Conservation (phyloP, 2,888 invertebrate species). For the Siphlonurus alternatus region DNA sequence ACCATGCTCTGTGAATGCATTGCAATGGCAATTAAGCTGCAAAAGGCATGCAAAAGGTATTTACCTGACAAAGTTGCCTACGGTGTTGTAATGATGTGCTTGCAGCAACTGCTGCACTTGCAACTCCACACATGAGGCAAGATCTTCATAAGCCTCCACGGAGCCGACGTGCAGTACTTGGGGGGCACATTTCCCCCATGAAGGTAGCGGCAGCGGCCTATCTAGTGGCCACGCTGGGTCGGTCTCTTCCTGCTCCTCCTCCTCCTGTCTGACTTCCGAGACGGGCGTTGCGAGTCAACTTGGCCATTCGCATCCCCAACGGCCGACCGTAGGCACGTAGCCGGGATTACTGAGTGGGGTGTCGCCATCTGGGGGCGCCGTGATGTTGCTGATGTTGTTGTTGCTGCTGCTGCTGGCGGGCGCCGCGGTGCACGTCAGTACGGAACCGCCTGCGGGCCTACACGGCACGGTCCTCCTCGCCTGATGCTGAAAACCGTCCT, state of each 20-base stretch:
- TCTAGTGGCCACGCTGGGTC: conserved; percentile 45
- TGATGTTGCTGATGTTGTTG: background rate
- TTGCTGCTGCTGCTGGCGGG: background rate
- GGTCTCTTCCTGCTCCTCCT: conserved; percentile 24
- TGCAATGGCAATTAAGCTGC: too few relatives aligned
- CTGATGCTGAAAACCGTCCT: background rate
- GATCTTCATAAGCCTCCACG: conserved; percentile 54
- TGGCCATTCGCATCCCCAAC: conserved; percentile 91
- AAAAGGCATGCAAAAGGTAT: too few relatives aligned
- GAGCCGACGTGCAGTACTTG: conserved; percentile 30
- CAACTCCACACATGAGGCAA: conserved; percentile 62
- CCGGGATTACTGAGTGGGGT: conserved; percentile 21
- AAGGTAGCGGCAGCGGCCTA: conserved; percentile 57
- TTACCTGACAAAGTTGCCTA: conserved; percentile 60
- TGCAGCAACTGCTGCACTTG: conserved; percentile 63
- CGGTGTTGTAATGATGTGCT: conserved; percentile 76
- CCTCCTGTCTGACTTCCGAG: conserved; percentile 12
- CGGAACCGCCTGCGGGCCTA: background rate
- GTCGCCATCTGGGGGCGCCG: conserved; percentile 6
- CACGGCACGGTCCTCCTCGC: background rate
- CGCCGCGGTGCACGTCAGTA: background rate
- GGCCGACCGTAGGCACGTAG: conserved; percentile 65
- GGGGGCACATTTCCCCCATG: conserved; percentile 36
- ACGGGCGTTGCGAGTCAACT: conserved; percentile 72
- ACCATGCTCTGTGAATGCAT: too few relatives aligned